Conservation (phyloP, 2,113 vertebrate species). For the Eurypyga helias region DNA sequence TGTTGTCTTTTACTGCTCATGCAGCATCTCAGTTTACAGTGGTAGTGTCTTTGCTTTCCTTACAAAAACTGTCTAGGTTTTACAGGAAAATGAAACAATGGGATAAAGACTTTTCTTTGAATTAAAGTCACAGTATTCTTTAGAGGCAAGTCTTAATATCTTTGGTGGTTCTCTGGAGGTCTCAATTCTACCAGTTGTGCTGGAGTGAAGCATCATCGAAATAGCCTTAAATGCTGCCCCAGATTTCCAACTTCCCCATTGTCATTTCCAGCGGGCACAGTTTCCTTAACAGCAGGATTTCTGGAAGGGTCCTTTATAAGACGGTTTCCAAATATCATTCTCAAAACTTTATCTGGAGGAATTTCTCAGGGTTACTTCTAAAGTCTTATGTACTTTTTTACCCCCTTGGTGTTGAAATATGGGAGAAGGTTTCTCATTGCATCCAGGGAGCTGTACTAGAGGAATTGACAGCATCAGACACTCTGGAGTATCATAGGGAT, state of each 20-base stretch:
- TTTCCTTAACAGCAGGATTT: neutral
- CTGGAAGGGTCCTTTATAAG: neutral
- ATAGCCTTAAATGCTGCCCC: neutral
- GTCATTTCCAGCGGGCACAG: neutral
- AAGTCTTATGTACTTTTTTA: neutral
- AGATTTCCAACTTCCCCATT: neutral
- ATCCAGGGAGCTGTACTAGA: neutral
- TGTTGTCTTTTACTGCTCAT: neutral
- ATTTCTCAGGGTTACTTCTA: neutral
- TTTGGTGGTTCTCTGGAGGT: neutral
- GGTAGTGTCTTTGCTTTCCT: neutral
- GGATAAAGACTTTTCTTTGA: no score
- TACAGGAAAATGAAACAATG: no score
- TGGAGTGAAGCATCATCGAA: neutral
- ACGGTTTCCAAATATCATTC: neutral
- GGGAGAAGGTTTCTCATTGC: neutral
- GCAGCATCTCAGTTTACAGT: neutral
- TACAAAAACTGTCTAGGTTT: no score
- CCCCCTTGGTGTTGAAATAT: neutral
- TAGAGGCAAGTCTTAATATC: neutral
- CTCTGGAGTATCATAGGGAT: neutral
- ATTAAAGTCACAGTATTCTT: neutral
- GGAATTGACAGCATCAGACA: neutral
- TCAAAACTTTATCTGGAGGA: neutral
- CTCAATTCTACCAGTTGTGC: neutral